phyloP scores from a whole-genome alignment of 2,888 invertebrate species.

The Yponomeuta cagnagella region DNA sequence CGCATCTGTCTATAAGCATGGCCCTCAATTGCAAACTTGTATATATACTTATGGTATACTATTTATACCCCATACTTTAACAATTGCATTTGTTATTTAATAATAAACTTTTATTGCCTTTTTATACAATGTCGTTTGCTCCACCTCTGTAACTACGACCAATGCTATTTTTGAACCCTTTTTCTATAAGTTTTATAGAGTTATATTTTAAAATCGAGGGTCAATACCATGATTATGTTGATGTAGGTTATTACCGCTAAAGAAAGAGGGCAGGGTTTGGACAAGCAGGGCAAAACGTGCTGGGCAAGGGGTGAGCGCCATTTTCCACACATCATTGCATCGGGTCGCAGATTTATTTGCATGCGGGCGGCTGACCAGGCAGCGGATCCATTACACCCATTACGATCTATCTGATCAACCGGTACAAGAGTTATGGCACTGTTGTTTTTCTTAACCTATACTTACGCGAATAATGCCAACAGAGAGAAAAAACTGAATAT shows the following conservation, averaged over 20 bases:
- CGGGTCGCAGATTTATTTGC: conserved; percentile 75
- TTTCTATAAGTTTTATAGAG: conserved; percentile 11
- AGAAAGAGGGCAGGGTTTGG: conserved; percentile 25
- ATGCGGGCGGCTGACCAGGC: conserved; percentile 77
- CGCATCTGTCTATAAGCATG: no score
- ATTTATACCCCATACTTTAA: not conserved
- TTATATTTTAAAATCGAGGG: conserved; percentile 9
- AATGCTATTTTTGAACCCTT: conserved; percentile 4
- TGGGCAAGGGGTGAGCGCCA: conserved; percentile 63
- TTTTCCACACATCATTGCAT: conserved; percentile 77
- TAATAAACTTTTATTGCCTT: not conserved
- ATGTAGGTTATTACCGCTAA: not conserved
- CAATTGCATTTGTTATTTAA: not conserved
- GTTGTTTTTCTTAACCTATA: conserved; percentile 70
- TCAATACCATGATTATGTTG: not conserved
- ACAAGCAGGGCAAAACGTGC: conserved; percentile 28
- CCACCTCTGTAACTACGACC: not conserved
- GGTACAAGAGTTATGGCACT: conserved; percentile 69
- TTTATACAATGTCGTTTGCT: not conserved
- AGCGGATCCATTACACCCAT: conserved; percentile 74
- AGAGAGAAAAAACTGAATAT: conserved; percentile 49
- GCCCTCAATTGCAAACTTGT: no score
- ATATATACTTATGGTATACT: no score
- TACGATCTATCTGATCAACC: conserved; percentile 72
- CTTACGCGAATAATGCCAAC: conserved; percentile 61